A percentile compares a stretch with the other conserved stretches of the same genome.
phyloP scores from a whole-genome alignment of 2,113 vertebrate genomes.

The Mugil cephalus region DNA sequence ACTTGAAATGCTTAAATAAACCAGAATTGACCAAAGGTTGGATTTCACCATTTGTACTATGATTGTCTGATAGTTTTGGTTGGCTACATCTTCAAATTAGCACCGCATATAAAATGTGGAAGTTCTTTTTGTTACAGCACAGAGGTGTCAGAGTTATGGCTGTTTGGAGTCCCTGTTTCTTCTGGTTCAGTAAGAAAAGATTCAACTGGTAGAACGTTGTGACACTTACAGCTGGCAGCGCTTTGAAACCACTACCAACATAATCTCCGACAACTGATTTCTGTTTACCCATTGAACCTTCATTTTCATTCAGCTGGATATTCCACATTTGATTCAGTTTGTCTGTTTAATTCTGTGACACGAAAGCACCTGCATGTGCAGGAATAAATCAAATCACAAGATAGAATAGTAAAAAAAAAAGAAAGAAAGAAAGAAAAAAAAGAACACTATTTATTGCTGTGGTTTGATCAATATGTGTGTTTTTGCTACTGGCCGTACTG shows the following conservation, averaged over 20 bases:
- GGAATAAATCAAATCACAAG: background rate
- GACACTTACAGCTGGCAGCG: background rate
- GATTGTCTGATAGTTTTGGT: background rate
- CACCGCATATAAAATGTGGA: no score
- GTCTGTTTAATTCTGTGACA: background rate
- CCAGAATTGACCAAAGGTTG: slow-evolving; percentile 87
- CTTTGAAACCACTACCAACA: background rate
- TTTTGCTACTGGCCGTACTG: background rate
- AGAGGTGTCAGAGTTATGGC: background rate
- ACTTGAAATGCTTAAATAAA: slow-evolving; percentile 98
- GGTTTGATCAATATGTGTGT: background rate
- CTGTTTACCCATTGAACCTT: no score
- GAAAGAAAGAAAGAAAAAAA: no score
- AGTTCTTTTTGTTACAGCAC: background rate
- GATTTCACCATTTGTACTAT: slow-evolving; percentile 5
- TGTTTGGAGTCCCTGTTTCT: background rate
- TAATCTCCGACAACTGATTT: background rate
- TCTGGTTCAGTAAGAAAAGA: background rate
- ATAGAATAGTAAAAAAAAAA: no score
- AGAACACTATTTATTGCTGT: slow-evolving; percentile 39
- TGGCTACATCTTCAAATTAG: no score
- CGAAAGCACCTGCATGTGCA: background rate
- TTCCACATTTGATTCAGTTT: background rate
- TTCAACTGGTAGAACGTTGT: background rate
- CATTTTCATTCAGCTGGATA: background rate